Base-by-base conservation (phyloP, 2,113 vertebrate genomes). In the Mirounga angustirostris region DNA sequence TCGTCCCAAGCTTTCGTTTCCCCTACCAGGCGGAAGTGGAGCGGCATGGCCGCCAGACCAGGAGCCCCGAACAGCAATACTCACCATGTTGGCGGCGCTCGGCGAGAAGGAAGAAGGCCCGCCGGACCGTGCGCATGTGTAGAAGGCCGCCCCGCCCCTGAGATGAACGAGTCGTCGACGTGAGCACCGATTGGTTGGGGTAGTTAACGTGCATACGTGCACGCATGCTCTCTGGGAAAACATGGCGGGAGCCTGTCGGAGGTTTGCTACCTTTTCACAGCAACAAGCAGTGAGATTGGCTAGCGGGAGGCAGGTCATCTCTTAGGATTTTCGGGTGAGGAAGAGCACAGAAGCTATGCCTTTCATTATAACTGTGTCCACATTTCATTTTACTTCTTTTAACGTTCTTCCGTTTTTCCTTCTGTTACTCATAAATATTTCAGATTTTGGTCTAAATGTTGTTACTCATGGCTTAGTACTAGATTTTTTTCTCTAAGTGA, bases 31-130 rank as follows among this genome's bases (percentile, higher is more conserved):
- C 1, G 12, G 43, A 7, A 5, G 8, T 0, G 12, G 0, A 12
- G 8, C 7, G 0, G n/a, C 15, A 6, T 0, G 14, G 9, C 1
- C 1, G 0, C 2, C 2, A 2, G 0, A 2, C 9, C 1, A 1
- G 65, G 90, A 97, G 97, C 89, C 7, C n/a, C 0, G 7, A 0
- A 5, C 24, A 0, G 7, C 0, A 0, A 22, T 0, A 95, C 98
- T 97, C 96, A 98, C 98, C 98, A 98, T 98, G 50, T 52, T 24
- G 88, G 92, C 95, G 93, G 97, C 91, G 97, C 19, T 33, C 16
- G 80, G 96, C 91, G 95, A 97, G 96, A 98, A 97, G 74, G 50
- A 80, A 97, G 26, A 33, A 10, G 15, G 46, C 46, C 71, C 1
- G 14, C 16, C 8, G 54, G 1, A 0, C 2, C 0, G 0, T 80